Conservation (phyloP, 2,113 vertebrate species). For the Anoplopoma fimbria region DNA sequence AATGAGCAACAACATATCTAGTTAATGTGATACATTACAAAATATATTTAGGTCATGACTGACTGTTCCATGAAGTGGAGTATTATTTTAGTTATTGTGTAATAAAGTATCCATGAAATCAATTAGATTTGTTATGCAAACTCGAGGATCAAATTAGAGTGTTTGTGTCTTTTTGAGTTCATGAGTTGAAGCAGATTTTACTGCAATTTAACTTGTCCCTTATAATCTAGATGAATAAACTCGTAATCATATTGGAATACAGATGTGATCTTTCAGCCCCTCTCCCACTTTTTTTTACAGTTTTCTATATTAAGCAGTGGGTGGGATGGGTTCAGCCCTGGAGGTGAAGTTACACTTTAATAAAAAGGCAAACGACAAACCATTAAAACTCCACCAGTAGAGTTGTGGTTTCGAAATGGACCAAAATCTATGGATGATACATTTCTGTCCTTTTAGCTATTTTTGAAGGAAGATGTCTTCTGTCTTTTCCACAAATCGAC, state of each 20-base stretch:
- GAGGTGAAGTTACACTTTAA: background rate
- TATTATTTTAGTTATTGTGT: background rate
- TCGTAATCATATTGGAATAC: background rate
- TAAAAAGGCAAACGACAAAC: background rate
- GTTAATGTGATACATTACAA: background rate
- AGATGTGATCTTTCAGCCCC: no score
- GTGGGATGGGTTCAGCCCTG: background rate
- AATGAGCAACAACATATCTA: background rate
- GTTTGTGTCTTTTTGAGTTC: background rate
- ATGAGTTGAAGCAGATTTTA: background rate
- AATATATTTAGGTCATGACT: background rate
- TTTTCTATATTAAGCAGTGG: background rate
- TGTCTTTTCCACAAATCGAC: constrained; percentile 1
- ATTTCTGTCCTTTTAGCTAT: background rate
- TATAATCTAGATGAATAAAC: background rate
- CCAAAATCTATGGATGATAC: background rate
- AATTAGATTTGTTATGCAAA: background rate
- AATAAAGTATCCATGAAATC: background rate
- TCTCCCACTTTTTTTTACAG: no score
- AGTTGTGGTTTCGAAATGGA: background rate
- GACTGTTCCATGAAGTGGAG: background rate
- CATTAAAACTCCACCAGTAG: background rate
- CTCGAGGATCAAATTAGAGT: background rate
- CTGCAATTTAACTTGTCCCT: no score
- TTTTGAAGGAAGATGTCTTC: background rate